Percentiles rank a stretch among this genome's conserved stretches.
Conservation (phyloP, 2,888 invertebrate genomes). For the Agriopis aurantiaria region DNA sequence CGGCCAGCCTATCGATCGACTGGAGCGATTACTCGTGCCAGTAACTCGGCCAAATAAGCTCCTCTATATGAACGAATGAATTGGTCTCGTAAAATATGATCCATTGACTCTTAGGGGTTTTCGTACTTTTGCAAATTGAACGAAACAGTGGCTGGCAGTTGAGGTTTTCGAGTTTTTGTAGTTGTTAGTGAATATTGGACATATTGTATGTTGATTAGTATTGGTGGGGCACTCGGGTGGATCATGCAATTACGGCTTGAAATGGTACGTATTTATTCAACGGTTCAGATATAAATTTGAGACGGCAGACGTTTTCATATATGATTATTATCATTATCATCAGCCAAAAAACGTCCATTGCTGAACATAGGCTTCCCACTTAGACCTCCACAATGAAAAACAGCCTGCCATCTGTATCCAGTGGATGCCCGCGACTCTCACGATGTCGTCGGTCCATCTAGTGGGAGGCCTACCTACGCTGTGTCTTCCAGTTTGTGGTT, state of each 20-base stretch:
- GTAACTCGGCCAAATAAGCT: constrained; percentile 45
- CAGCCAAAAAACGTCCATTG: too few relatives aligned
- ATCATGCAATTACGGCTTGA: neutral
- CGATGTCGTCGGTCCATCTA: too few relatives aligned
- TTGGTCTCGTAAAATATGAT: constrained; percentile 47
- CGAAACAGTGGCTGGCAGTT: constrained; percentile 1
- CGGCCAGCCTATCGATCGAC: constrained; percentile 52
- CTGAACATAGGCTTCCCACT: too few relatives aligned
- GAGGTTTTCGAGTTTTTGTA: constrained; percentile 25
- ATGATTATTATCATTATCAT: too few relatives aligned
- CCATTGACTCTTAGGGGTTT: constrained; percentile 41
- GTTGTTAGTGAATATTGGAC: constrained; percentile 15
- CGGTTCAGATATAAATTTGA: too few relatives aligned
- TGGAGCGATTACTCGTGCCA: constrained; percentile 46
- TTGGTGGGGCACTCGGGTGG: neutral
- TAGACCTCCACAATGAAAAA: too few relatives aligned
- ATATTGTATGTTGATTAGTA: constrained; percentile 12
- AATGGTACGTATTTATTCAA: too few relatives aligned
- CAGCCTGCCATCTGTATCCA: too few relatives aligned
- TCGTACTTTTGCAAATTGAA: constrained; percentile 42
- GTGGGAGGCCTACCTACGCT: too few relatives aligned
- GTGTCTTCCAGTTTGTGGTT: too few relatives aligned
- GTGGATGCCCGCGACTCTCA: too few relatives aligned
- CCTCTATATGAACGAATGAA: constrained; percentile 39
- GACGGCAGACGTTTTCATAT: too few relatives aligned